A percentile compares a stretch with the other conserved stretches of the same genome.
phyloP scores from a whole-genome alignment of 2,797 vertebrate species.

The Cyclura pinguis region DNA sequence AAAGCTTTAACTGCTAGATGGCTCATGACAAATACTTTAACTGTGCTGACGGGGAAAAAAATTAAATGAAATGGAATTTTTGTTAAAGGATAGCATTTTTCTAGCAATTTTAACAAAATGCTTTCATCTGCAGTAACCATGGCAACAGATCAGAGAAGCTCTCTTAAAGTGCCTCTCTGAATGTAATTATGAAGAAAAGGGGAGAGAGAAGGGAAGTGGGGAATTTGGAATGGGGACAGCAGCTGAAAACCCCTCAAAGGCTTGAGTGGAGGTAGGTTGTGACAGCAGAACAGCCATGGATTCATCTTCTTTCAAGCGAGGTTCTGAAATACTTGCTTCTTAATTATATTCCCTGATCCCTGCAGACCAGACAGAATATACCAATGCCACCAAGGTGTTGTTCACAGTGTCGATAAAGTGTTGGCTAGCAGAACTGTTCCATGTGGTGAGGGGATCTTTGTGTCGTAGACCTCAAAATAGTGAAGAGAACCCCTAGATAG shows the following conservation, averaged over 20 bases:
- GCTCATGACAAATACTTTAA: background rate
- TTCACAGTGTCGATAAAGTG: background rate
- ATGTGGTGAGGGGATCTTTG: background rate
- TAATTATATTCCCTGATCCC: conserved; percentile 25
- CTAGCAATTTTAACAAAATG: conserved; percentile 55
- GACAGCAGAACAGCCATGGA: conserved; percentile 1
- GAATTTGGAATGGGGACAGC: conserved; percentile 33
- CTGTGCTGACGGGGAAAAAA: conserved; percentile 25
- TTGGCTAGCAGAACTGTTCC: background rate
- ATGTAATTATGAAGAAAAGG: conserved; percentile 60
- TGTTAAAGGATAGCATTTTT: conserved; percentile 57
- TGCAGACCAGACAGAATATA: background rate
- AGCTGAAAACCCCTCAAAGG: conserved; percentile 35
- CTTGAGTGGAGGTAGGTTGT: conserved; percentile 1
- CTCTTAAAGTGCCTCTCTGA: conserved; percentile 62
- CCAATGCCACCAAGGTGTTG: background rate
- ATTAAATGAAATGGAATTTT: conserved; percentile 53
- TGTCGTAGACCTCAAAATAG: background rate
- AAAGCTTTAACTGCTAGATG: conserved; percentile 9
- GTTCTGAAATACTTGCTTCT: conserved; percentile 20
- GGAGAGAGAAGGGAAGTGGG: conserved; percentile 20
- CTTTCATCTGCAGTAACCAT: conserved; percentile 65
- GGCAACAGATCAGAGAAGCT: conserved; percentile 69
- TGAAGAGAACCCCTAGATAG: background rate
- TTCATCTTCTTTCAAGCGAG: conserved; percentile 24